Evolutionary conservation across 2,888 invertebrate genomes (phyloP).

Genomic region (Coenonympha glycerion): DNA sequence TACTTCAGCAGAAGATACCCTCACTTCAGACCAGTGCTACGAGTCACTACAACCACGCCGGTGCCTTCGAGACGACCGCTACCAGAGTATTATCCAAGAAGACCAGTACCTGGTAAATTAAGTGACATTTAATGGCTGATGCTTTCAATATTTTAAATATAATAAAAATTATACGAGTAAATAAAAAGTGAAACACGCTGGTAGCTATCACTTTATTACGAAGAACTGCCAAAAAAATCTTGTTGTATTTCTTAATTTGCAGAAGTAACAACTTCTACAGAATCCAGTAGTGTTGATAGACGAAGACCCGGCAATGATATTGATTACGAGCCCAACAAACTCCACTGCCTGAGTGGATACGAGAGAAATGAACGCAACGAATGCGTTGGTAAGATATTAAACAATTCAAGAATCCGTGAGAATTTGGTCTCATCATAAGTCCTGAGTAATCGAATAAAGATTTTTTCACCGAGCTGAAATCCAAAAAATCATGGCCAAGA

Average conservation of each 20-base stretch:
- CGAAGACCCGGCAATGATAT: conserved; percentile 39
- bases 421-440: too few relatives aligned
- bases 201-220: too few relatives aligned
- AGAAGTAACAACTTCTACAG: conserved; percentile 34
- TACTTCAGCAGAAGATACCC: conserved; percentile 32
- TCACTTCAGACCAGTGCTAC: conserved; percentile 24
- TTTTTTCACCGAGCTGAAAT: too few relatives aligned
- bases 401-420: too few relatives aligned
- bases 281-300: conserved; percentile 35
- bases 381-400: conserved; percentile 77
- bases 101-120: conserved; percentile 28
- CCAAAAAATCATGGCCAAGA: too few relatives aligned
- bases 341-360: conserved; percentile 72
- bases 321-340: conserved; percentile 45
- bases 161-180: too few relatives aligned
- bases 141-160: too few relatives aligned
- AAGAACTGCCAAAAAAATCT: too few relatives aligned
- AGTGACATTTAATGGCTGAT: too few relatives aligned
- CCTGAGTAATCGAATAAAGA: too few relatives aligned
- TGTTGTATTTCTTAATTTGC: conserved; percentile 20
- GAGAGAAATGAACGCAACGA: conserved; percentile 71
- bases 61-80: conserved; percentile 28
- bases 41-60: conserved; percentile 18
- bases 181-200: too few relatives aligned
- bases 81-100: conserved; percentile 28